These are phyloP conservation scores for Rhamphomyia laevipes DNA, from an alignment of 2,888 invertebrate species.

Conservation along the genomic window DNA sequence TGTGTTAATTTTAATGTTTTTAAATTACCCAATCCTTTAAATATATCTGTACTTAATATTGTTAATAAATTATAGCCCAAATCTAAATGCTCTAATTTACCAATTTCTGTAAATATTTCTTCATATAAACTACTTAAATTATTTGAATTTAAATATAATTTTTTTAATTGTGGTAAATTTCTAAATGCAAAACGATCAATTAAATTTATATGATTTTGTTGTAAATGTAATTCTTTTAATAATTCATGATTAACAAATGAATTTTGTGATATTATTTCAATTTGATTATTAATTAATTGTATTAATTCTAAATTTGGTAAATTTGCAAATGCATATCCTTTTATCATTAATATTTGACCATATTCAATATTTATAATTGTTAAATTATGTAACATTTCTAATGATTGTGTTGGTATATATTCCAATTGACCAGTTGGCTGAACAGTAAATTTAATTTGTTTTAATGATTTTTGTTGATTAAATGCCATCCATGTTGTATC, in stretches of 20 bases:
- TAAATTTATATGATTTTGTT: conserved; percentile 57
- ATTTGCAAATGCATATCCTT: conserved; percentile 56
- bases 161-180: conserved; percentile 52
- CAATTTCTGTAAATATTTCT: conserved; percentile 58
- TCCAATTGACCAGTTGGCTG: conserved; percentile 49
- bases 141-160: conserved; percentile 69
- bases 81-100: conserved; percentile 60
- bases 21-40: conserved; percentile 56
- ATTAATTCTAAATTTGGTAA: conserved; percentile 50
- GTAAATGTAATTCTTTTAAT: conserved; percentile 50
- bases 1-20: conserved; percentile 54
- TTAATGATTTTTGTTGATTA: conserved; percentile 50
- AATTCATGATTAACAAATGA: conserved; percentile 55
- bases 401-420: conserved; percentile 53
- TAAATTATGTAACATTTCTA: conserved; percentile 48
- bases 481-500: conserved; percentile 58
- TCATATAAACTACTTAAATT: conserved; percentile 66
- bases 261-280: conserved; percentile 47
- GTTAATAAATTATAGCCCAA: conserved; percentile 58
- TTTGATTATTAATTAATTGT: conserved; percentile 50
- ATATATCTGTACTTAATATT: conserved; percentile 55
- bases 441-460: conserved; percentile 52
- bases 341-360: conserved; percentile 51
- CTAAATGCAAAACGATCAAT: conserved; percentile 55
- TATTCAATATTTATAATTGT: conserved; percentile 52